These are phyloP conservation scores for Acanthopagrus latus DNA, from an alignment of 2,797 vertebrate genomes.

Conservation along the genomic window DNA sequence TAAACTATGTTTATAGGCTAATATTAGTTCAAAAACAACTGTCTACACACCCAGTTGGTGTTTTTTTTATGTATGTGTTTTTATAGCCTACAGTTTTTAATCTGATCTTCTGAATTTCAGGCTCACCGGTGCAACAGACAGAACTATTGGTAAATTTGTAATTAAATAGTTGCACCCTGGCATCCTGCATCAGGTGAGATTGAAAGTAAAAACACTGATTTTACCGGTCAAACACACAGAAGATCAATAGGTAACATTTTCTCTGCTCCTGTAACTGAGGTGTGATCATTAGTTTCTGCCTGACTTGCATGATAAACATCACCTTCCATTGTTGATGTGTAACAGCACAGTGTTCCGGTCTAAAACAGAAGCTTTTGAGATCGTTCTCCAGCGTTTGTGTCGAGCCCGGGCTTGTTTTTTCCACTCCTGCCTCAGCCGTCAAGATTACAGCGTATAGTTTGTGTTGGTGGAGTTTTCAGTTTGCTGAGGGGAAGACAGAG, in stretches of 20 bases:
- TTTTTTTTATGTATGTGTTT: too few relatives aligned
- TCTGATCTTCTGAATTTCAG: too few relatives aligned
- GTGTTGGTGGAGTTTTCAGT: slow-evolving; percentile 68
- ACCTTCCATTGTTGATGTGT: slow-evolving; percentile 2
- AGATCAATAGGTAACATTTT: not conserved
- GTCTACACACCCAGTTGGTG: too few relatives aligned
- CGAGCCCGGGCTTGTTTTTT: slow-evolving; percentile 55
- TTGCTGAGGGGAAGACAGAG: slow-evolving; percentile 72
- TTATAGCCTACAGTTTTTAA: too few relatives aligned
- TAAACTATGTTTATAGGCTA: too few relatives aligned
- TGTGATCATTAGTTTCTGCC: not conserved
- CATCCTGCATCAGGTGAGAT: too few relatives aligned
- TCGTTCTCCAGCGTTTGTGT: slow-evolving; percentile 28
- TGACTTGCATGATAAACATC: not conserved
- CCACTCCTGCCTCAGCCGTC: slow-evolving; percentile 29
- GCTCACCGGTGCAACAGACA: too few relatives aligned
- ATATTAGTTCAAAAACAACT: too few relatives aligned
- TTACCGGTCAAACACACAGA: not conserved
- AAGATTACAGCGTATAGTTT: slow-evolving; percentile 50
- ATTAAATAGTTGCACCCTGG: too few relatives aligned
- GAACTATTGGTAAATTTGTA: too few relatives aligned
- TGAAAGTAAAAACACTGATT: not conserved
- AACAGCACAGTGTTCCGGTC: slow-evolving; percentile 1
- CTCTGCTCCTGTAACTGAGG: not conserved
- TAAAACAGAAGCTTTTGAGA: slow-evolving; percentile 43